phyloP scores from a whole-genome alignment of 2,113 vertebrate genomes.

The Lamprologus sp. region DNA sequence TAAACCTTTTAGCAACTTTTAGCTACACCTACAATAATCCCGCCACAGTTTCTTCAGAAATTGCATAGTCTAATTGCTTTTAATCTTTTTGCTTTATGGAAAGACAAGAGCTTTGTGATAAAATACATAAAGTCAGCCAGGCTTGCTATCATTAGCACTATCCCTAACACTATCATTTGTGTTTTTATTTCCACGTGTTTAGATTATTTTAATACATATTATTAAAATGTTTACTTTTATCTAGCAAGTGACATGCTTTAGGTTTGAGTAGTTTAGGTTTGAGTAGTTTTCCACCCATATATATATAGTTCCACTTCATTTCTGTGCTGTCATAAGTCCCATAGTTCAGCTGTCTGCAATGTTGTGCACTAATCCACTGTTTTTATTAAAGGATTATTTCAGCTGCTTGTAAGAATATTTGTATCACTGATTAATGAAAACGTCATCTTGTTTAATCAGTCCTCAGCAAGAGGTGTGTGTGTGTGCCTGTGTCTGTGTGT shows the following conservation, averaged over 20 bases:
- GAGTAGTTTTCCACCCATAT: background rate
- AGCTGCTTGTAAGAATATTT: background rate
- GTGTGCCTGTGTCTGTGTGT: background rate
- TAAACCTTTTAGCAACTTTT: rapidly evolving
- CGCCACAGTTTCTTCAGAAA: background rate
- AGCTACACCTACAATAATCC: background rate
- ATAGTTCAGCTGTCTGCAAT: background rate
- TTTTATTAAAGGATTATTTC: background rate
- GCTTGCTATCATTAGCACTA: background rate
- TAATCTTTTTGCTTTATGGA: background rate
- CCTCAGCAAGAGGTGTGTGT: background rate
- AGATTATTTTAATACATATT: background rate
- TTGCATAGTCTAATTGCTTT: background rate
- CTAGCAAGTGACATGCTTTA: background rate
- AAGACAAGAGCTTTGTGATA: background rate
- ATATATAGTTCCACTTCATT: rapidly evolving
- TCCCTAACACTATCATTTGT: background rate
- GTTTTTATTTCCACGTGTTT: background rate
- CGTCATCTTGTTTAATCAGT: background rate
- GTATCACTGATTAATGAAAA: background rate
- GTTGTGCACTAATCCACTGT: background rate
- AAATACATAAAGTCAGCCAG: background rate
- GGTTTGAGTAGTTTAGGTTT: background rate
- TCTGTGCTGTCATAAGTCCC: background rate
- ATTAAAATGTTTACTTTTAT: background rate